phyloP scores from a whole-genome alignment of 2,888 invertebrate genomes.

The Blera fallax region DNA sequence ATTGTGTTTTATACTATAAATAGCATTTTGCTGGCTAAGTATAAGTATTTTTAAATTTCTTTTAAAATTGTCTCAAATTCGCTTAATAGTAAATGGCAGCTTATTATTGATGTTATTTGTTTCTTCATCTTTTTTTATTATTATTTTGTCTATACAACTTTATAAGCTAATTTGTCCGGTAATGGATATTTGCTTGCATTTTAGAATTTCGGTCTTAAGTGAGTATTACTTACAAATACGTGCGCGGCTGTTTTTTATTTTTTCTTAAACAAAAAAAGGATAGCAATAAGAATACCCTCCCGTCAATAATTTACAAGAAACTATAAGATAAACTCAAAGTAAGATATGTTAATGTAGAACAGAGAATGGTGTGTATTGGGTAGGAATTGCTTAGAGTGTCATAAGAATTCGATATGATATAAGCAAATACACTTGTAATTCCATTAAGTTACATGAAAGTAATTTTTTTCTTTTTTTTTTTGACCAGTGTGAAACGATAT shows the following conservation, averaged over 20 bases:
- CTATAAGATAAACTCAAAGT: not conserved
- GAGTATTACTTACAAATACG: not conserved
- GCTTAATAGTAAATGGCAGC: conserved; percentile 59
- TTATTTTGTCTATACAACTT: too few relatives aligned
- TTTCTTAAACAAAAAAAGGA: not conserved
- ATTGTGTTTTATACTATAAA: not conserved
- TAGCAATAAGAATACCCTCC: not conserved
- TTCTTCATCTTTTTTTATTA: not conserved
- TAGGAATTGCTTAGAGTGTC: conserved; percentile 8
- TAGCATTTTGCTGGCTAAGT: not conserved
- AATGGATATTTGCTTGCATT: not conserved
- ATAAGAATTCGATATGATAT: conserved; percentile 8
- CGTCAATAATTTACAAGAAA: not conserved
- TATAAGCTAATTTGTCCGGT: not conserved
- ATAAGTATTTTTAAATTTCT: not conserved
- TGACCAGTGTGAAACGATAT: not conserved
- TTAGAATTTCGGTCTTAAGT: not conserved
- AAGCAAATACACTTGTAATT: not conserved
- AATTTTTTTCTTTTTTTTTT: not conserved
- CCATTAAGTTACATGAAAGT: not conserved
- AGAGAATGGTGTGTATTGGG: not conserved
- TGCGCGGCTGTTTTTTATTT: not conserved
- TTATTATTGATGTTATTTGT: conserved; percentile 34
- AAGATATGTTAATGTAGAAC: not conserved
- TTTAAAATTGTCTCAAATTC: not conserved